phyloP scores from a whole-genome alignment of 2,113 vertebrate species.

The Garra rufa region DNA sequence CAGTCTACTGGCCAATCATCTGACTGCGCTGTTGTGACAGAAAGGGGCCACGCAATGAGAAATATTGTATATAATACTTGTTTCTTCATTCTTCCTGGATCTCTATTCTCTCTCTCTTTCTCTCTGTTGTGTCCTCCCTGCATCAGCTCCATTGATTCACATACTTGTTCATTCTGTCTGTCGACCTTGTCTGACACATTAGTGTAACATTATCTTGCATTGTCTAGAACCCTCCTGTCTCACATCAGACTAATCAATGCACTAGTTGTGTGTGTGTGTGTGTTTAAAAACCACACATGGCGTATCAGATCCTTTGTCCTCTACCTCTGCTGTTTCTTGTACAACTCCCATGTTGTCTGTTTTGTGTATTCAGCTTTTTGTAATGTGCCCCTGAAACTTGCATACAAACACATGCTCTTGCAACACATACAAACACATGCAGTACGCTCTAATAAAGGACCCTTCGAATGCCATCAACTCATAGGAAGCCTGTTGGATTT shows the following conservation, averaged over 20 bases:
- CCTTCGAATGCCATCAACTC: slow-evolving; percentile 76
- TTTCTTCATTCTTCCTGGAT: slow-evolving; percentile 38
- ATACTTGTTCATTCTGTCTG: slow-evolving; percentile 66
- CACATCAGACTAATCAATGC: slow-evolving; percentile 3
- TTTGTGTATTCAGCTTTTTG: slow-evolving; percentile 49
- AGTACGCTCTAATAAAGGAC: slow-evolving; percentile 72
- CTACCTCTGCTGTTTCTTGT: slow-evolving; percentile 1
- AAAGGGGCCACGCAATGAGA: slow-evolving; percentile 5
- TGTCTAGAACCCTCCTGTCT: slow-evolving; percentile 32
- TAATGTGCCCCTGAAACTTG: slow-evolving; percentile 54
- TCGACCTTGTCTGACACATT: slow-evolving; percentile 69
- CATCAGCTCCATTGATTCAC: slow-evolving; percentile 69
- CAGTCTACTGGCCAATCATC: background rate
- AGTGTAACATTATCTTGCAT: slow-evolving; percentile 65
- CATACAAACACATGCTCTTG: background rate
- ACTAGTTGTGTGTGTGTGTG: background rate
- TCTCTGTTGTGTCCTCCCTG: slow-evolving; percentile 12
- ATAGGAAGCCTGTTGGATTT: slow-evolving; percentile 81
- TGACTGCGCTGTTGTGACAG: slow-evolving; percentile 13
- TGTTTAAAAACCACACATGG: background rate
- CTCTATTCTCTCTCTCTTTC: slow-evolving; percentile 44
- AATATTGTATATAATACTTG: slow-evolving; percentile 60
- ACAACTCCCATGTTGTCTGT: background rate
- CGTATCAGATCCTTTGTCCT: slow-evolving; percentile 59
- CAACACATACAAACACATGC: slow-evolving; percentile 21